These are phyloP conservation scores for Rallus limicola DNA, from an alignment of 2,113 vertebrate species.

Conservation along the genomic window DNA sequence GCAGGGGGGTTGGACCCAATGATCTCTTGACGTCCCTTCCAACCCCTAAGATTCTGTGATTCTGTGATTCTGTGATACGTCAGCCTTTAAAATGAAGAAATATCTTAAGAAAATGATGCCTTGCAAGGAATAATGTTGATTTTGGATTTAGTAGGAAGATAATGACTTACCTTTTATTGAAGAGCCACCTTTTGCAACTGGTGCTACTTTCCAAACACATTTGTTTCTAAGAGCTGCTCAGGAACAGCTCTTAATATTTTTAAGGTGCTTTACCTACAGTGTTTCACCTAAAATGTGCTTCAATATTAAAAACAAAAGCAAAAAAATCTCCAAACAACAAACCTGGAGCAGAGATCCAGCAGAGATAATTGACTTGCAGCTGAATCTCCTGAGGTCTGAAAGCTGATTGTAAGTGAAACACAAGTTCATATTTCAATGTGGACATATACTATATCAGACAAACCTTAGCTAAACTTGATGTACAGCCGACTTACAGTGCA, in stretches of 20 bases:
- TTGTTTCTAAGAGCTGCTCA: background rate
- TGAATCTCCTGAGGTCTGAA: background rate
- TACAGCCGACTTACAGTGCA: background rate
- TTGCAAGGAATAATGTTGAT: conserved; percentile 11
- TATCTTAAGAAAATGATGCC: conserved; percentile 10
- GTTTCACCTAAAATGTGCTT: background rate
- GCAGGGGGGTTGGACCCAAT: too few relatives aligned
- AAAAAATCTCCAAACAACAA: background rate
- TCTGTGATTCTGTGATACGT: too few relatives aligned
- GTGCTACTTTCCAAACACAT: background rate
- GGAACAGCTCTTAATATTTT: background rate
- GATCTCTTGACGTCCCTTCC: too few relatives aligned
- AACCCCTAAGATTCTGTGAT: too few relatives aligned
- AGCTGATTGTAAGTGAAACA: background rate
- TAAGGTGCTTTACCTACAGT: background rate
- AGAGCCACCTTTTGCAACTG: background rate
- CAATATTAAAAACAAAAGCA: background rate
- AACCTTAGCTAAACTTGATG: background rate
- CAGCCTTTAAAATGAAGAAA: conserved; percentile 34
- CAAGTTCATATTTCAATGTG: background rate
- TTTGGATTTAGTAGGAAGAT: conserved; percentile 4
- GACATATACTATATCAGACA: background rate
- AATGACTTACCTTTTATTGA: background rate
- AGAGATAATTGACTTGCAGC: background rate
- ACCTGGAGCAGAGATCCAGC: background rate